Base-by-base conservation (phyloP, 2,888 invertebrate species). In the Acronicta leporina region DNA sequence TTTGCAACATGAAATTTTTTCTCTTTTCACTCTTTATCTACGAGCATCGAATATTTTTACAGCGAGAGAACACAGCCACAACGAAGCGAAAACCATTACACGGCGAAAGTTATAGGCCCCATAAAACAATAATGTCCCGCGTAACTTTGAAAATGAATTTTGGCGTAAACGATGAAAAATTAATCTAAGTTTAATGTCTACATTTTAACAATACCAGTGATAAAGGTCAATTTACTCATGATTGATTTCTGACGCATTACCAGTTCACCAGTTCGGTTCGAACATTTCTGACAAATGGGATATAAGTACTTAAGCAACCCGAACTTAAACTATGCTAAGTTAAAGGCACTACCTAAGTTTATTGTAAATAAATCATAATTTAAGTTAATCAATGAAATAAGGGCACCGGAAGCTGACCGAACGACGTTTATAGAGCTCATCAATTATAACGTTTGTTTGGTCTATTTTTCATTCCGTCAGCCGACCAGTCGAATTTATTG, bases 1-100 rank as follows among this genome's bases (percentile, higher is more conserved):
- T 89, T 85, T 87, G 81, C 80, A 83, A 86, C 87, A 87, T 87
- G 86, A 87, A 80, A 80, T 74, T 85, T 83, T 84, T 80, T 79
- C 79, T 73, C 73, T 78, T 75, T 73, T 79, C 73, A 79, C 76
- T 79, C 77, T 82, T 82, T 84, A 82, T 84, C 77, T 73, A 73
- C 71, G 70, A 70, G 68, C 73, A 77, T 66, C 69, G 72, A 79
- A 80, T 80, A 80, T 79, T 64, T 71, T 71, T 73, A 76, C 62
- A 62, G 57, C 60, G 46, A 59, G 48, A 71, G 68, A 60, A 50
- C 57, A 57, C 60, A 47, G 64, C 64, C 68, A 67, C 70, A 60
- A 61, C 63, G 56, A 71, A 75, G 56, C 66, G 66, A 75, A 74
- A 75, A 73, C 75, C 73, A 77, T 78, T 72, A 80, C 68, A 73